A percentile compares a stretch with the other conserved stretches of the same genome.
phyloP scores from a whole-genome alignment of 2,888 invertebrate genomes.

The Anarsia innoxiella region DNA sequence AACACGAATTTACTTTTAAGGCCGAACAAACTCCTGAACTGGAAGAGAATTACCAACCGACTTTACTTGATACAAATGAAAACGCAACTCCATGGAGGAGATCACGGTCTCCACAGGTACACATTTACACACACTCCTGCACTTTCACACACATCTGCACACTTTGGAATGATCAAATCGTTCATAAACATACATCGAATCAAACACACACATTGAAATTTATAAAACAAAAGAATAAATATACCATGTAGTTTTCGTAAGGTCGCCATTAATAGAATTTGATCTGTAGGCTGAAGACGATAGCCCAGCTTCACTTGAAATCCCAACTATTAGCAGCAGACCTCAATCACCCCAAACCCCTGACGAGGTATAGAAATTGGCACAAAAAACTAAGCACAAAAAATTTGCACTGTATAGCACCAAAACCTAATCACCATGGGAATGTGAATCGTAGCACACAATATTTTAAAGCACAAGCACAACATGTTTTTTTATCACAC shows the following conservation, averaged over 20 bases:
- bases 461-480: slow-evolving; percentile 12
- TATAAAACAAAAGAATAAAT: neutral
- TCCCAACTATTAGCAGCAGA: slow-evolving; percentile 54
- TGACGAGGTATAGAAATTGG: slow-evolving; percentile 57
- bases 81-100: slow-evolving; percentile 50
- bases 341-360: slow-evolving; percentile 46
- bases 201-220: neutral
- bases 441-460: slow-evolving; percentile 1
- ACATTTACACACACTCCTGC: slow-evolving; percentile 17
- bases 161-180: neutral
- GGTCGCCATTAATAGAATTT: slow-evolving; percentile 60
- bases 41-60: slow-evolving; percentile 60
- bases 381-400: slow-evolving; percentile 26
- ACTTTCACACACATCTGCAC: too few species aligned
- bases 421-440: neutral
- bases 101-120: slow-evolving; percentile 59
- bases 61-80: slow-evolving; percentile 52
- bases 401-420: slow-evolving; percentile 8
- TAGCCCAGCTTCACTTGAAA: slow-evolving; percentile 52
- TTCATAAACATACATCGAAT: neutral
- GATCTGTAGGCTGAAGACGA: slow-evolving; percentile 61
- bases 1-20: slow-evolving; percentile 29
- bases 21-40: slow-evolving; percentile 64
- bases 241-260: slow-evolving; percentile 39
- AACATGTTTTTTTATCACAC: slow-evolving; percentile 12